phyloP scores from a whole-genome alignment of 1,140 invertebrate genomes.

The Drosophila novamexicana region DNA sequence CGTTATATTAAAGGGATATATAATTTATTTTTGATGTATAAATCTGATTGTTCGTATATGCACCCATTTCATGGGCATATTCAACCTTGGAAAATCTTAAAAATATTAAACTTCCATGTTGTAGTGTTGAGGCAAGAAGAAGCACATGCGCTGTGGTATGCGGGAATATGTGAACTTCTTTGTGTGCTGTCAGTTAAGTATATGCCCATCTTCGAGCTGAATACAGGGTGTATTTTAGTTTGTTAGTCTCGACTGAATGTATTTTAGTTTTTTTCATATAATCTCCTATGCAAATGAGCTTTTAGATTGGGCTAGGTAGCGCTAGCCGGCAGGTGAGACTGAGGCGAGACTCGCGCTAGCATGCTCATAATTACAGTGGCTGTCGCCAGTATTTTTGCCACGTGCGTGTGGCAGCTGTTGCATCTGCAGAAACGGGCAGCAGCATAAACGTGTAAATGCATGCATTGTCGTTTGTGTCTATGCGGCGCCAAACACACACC shows the following conservation, averaged over 20 bases:
- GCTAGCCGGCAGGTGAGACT: background rate
- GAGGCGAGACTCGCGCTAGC: background rate
- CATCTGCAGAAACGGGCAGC: slow-evolving; percentile 33
- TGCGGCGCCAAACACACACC: slow-evolving; percentile 35
- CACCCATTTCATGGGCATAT: too few relatives aligned
- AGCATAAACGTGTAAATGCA: background rate
- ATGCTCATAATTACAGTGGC: slow-evolving; percentile 19
- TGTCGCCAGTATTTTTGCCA: slow-evolving; percentile 52
- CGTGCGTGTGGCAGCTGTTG: slow-evolving; percentile 73
- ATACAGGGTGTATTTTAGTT: too few relatives aligned
- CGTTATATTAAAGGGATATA: too few relatives aligned
- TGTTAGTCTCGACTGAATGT: background rate
- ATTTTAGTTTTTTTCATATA: background rate
- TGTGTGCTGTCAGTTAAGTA: too few relatives aligned
- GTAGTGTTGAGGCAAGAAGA: too few relatives aligned
- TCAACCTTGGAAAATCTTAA: too few relatives aligned
- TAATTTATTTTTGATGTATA: too few relatives aligned
- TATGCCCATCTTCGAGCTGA: too few relatives aligned
- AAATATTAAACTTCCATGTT: too few relatives aligned
- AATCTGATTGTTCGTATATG: too few relatives aligned
- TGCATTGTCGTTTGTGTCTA: slow-evolving; percentile 14
- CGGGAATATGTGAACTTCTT: too few relatives aligned
- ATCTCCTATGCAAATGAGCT: background rate
- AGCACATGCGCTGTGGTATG: too few relatives aligned
- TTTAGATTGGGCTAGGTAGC: background rate